These are phyloP conservation scores for Rhinophrynus dorsalis DNA, from an alignment of 2,797 vertebrate species.

Conservation along the genomic window DNA sequence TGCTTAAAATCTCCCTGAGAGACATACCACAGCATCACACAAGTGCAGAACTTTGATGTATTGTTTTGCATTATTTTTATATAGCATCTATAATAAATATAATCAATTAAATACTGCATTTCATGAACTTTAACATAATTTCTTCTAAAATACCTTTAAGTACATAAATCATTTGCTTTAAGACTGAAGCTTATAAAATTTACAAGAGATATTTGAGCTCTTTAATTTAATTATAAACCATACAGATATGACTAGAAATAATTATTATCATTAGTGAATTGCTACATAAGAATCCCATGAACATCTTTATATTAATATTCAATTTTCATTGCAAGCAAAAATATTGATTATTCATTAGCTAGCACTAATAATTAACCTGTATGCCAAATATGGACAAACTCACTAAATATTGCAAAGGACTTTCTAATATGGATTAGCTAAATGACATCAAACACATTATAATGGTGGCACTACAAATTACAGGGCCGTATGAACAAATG, in stretches of 20 bases:
- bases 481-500: no score
- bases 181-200: conserved; percentile 19
- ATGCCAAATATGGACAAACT: no score
- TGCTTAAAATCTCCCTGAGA: no score
- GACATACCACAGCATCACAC: no score
- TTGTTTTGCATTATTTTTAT: no score
- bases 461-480: neutral
- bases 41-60: no score
- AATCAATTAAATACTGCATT: no score
- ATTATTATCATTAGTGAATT: conserved; percentile 37
- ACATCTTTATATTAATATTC: conserved; percentile 15
- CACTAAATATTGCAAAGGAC: no score
- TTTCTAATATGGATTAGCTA: no score
- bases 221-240: conserved; percentile 17
- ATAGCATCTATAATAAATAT: no score
- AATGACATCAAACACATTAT: no score
- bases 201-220: neutral
- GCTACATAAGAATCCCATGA: neutral
- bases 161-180: conserved; percentile 22
- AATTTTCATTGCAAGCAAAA: conserved; percentile 1
- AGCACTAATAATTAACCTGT: conserved; percentile 21
- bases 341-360: conserved; percentile 32
- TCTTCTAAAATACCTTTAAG: conserved; percentile 12
- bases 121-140: no score
- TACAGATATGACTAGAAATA: neutral